A percentile compares a stretch with the other conserved stretches of the same genome.
Conservation (phyloP, 2,888 invertebrate species). For the Chaetoderma sp. region DNA sequence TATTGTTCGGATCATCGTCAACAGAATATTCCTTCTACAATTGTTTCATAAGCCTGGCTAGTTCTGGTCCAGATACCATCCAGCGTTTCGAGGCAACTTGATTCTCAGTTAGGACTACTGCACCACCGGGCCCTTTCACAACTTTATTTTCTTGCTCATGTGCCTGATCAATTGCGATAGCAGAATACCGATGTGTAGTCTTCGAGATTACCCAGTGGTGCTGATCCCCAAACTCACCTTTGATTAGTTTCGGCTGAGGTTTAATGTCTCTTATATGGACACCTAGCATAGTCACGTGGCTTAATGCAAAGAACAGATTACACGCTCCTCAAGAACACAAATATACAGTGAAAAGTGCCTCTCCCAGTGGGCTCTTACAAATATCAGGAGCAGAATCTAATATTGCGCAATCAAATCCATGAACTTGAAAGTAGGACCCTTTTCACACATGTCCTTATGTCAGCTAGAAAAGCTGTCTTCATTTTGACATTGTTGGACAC, state of each 20-base stretch:
- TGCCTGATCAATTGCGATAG: constrained; percentile 33
- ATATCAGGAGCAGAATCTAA: not conserved
- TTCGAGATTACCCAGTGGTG: constrained; percentile 18
- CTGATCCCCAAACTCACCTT: not conserved
- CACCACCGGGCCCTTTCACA: constrained; percentile 33
- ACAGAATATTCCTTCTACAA: constrained; percentile 27
- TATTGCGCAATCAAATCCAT: not conserved
- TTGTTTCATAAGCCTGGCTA: constrained; percentile 21
- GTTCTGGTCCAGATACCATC: constrained; percentile 33
- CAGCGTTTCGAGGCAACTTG: constrained; percentile 21
- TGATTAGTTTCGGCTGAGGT: constrained; percentile 4
- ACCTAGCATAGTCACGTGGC: too few species aligned
- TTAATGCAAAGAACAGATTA: too few species aligned
- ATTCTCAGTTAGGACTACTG: constrained; percentile 34
- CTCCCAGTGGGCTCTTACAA: not conserved
- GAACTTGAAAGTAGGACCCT: not conserved
- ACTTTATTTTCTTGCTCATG: constrained; percentile 37
- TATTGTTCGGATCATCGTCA: constrained; percentile 3
- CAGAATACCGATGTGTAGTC: constrained; percentile 17
- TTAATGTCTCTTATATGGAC: constrained; percentile 26
- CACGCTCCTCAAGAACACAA: constrained; percentile 13
- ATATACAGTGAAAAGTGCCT: constrained; percentile 15
- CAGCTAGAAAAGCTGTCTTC: not conserved
- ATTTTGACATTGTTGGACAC: not conserved
- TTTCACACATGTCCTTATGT: not conserved